phyloP scores from a whole-genome alignment of 2,797 vertebrate species.

The Echeneis naucrates region DNA sequence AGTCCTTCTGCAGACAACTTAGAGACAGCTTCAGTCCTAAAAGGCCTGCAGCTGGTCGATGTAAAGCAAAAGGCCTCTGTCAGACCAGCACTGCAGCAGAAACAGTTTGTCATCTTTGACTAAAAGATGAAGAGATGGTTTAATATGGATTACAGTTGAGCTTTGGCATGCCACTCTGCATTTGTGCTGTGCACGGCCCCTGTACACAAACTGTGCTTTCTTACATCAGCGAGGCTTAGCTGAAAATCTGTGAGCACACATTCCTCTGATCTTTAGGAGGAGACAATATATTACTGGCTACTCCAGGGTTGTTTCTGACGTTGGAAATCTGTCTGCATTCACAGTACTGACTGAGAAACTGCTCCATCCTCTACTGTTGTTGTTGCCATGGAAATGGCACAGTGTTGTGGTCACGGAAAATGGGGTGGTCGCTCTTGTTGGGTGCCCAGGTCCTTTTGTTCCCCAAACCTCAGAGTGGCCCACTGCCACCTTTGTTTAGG shows the following conservation, averaged over 20 bases:
- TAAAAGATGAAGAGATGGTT: conserved; percentile 33
- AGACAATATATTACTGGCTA: not conserved
- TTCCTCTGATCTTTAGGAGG: conserved; percentile 12
- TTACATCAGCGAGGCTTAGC: conserved; percentile 4
- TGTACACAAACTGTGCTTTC: too few species aligned
- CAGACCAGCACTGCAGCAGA: conserved; percentile 29
- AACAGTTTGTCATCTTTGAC: conserved; percentile 41
- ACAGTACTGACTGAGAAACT: not conserved
- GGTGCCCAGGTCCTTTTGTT: conserved; percentile 62
- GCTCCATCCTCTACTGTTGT: conserved; percentile 8
- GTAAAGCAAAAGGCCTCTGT: conserved; percentile 37
- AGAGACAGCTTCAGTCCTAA: conserved; percentile 43
- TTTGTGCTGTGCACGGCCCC: not conserved
- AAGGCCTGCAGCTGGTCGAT: conserved; percentile 38
- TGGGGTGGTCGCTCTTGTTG: conserved; percentile 32
- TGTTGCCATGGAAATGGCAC: conserved; percentile 13
- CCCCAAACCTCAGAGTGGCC: conserved; percentile 51
- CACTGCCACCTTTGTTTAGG: conserved; percentile 66
- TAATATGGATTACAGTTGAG: conserved; percentile 4
- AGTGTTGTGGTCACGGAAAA: conserved; percentile 38
- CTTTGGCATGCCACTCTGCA: conserved; percentile 6
- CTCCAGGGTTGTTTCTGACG: conserved; percentile 8
- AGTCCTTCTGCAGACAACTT: conserved; percentile 52
- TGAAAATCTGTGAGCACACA: conserved; percentile 14
- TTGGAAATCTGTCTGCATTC: not conserved